Conservation (phyloP, 2,888 invertebrate genomes). For the Limenitis camilla region DNA sequence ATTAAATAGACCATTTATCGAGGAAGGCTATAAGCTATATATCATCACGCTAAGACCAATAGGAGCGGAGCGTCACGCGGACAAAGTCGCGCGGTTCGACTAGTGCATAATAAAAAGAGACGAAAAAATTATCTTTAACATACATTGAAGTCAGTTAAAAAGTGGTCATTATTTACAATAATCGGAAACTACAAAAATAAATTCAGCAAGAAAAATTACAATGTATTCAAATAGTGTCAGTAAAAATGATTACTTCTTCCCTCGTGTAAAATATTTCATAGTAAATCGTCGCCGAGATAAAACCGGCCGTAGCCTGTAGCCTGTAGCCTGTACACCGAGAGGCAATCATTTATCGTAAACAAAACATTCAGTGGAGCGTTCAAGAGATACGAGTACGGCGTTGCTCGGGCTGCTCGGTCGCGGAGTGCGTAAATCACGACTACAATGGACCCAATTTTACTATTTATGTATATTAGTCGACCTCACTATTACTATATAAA, state of each 20-base stretch:
- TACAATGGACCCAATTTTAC: conserved; percentile 11
- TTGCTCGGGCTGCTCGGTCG: conserved; percentile 15
- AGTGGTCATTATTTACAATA: background rate
- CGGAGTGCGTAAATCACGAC: conserved; percentile 29
- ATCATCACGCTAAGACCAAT: too few species aligned
- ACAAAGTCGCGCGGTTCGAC: too few species aligned
- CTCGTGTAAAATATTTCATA: conserved; percentile 11
- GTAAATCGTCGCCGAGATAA: conserved; percentile 19
- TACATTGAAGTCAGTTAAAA: too few species aligned
- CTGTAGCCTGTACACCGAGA: conserved; percentile 12
- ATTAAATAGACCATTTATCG: too few species aligned
- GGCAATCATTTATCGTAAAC: conserved; percentile 28
- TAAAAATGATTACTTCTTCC: conserved; percentile 12
- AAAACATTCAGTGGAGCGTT: conserved; percentile 27
- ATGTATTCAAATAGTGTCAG: conserved; percentile 14
- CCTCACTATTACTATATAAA: too few species aligned
- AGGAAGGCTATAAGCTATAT: too few species aligned
- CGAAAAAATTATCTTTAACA: too few species aligned
- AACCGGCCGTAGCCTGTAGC: conserved; percentile 1
- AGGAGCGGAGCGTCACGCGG: too few species aligned
- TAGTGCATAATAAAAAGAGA: too few species aligned
- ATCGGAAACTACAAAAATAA: background rate
- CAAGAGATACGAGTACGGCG: conserved; percentile 26
- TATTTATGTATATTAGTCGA: conserved; percentile 5
- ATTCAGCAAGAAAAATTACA: background rate